Base-by-base conservation (phyloP, 2,797 vertebrate genomes). In the Diplodus puntazzo region DNA sequence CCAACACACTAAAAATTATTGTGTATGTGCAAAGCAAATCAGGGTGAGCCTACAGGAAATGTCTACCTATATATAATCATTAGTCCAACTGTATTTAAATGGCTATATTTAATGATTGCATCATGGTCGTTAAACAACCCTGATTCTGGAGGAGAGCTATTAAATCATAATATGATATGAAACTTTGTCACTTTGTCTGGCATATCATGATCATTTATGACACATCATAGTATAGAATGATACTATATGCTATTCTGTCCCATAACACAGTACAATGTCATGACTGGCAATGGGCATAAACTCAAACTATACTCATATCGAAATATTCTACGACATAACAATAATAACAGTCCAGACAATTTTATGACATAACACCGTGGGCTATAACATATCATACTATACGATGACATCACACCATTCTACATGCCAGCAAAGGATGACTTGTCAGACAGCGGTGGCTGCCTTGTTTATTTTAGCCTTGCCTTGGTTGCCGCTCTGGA, bases 391-490 rank as follows among this genome's bases (percentile, higher is more conserved):
- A n/a, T 49, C 10, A 52, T 2, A 52, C n/a, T 12, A 21, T 49
- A 49, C 14, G 55, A 7, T 62, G n/a, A 39, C 27, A 27, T 6
- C 10, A 25, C 34, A 42, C 4, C 2, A 49, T 68, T 75, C 18
- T 2, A 48, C 10, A 27, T 74, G 5, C 46, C 8, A 16, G n/a
- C 30, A 25, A 39, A 42, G 34, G 34, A 57, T 43, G 54, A 49
- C 50, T 63, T 0, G 14, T 52, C 48, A 54, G 30, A 69, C 43
- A 42, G 42, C 57, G 62, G 23, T 45, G 34, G 5, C 10, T 58
- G 30, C 39, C 61, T 49, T 67, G 39, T 54, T 46, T 69, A 43
- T 75, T 65, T 58, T 18, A 20, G 16, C 54, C n/a, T 52, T 54
- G n/a, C 27, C 20, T 20, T 14, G 43, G 13, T 27, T 6, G 21